Base-by-base conservation (phyloP, 2,113 vertebrate species). In the Todiramphus chloris region DNA sequence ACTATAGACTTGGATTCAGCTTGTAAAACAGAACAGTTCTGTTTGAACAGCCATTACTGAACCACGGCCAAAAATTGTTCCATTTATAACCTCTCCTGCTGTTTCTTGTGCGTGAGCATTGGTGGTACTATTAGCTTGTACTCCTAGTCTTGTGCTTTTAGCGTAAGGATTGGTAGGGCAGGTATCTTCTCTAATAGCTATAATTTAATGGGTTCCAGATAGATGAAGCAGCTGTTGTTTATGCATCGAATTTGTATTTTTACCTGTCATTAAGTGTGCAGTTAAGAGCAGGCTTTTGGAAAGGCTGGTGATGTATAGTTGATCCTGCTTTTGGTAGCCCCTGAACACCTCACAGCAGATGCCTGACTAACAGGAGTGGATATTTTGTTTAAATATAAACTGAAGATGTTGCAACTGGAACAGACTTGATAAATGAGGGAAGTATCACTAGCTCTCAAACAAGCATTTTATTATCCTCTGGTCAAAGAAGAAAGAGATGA, bases 201-300 rank as follows among this genome's bases (percentile, higher is more conserved):
- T 89, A 79, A 85, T 95, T 91, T 86, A 95, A 90, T 96, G 89
- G 59, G 62, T 94, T 95, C 73, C 19, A 74, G 76, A 75, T n/a
- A 96, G 53, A 84, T 37, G 85, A 92, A 95, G 72, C 88, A 97
- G 86, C 48, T 96, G 77, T 92, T 97, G 95, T 97, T 98, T 95
- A 82, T 89, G 31, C 56, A 86, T 79, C 56, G 67, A 62, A 90
- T 43, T 50, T 83, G 39, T 63, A 18, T 55, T 78, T 94, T 93
- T 41, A 58, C 43, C 63, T 82, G 68, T 41, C 67, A 76, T 92
- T 84, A 95, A 89, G 10, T 59, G 27, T 78, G 51, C 69, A 82
- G 17, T 96, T 85, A 85, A 74, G 27, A 81, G 25, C 10, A 5
- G 58, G 28, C 35, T 91, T 91, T 93, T 80, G 75, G 69, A 76